A percentile compares a stretch with the other conserved stretches of the same genome.
Evolutionary conservation across 1,140 invertebrate genomes (phyloP).

Genomic region (Zaprionus davidi): DNA sequence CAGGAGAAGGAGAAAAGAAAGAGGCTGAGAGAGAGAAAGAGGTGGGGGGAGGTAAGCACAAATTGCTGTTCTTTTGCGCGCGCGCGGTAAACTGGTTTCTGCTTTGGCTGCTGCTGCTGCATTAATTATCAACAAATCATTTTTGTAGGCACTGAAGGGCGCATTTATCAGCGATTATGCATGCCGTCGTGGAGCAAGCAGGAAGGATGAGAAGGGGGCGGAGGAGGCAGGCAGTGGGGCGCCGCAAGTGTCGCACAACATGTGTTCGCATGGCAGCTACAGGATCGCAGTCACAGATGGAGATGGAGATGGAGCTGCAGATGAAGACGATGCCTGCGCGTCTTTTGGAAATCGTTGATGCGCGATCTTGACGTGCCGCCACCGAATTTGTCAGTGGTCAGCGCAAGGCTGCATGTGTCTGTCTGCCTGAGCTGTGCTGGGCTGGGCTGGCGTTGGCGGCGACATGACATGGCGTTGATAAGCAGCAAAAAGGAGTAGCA

Average conservation of each 20-base stretch:
- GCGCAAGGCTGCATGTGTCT: neutral
- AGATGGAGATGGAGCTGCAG: conserved; percentile 5
- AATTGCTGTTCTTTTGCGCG: conserved; percentile 68
- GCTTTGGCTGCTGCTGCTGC: conserved; percentile 39
- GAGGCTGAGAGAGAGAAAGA: conserved; percentile 35
- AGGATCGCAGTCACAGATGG: neutral
- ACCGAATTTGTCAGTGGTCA: conserved; percentile 46
- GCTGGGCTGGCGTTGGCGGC: conserved; percentile 58
- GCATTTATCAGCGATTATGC: conserved; percentile 81
- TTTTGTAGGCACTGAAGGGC: conserved; percentile 76
- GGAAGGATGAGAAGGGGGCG: neutral
- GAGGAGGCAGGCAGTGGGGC: neutral
- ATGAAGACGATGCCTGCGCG: conserved; percentile 3
- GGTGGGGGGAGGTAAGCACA: conserved; percentile 40
- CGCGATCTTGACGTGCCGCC: conserved; percentile 43
- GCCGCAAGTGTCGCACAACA: conserved; percentile 72
- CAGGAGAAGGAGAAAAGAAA: conserved; percentile 31
- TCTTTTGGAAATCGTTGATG: neutral
- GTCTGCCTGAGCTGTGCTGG: neutral
- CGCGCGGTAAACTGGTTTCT: conserved; percentile 62
- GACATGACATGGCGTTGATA: conserved; percentile 76
- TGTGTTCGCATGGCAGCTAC: conserved; percentile 55
- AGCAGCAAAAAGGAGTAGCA: conserved; percentile 32
- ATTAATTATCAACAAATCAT: conserved; percentile 83
- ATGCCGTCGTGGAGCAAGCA: conserved; percentile 41